Conservation (phyloP, 2,113 vertebrate genomes). For the Lasiurus borealis region DNA sequence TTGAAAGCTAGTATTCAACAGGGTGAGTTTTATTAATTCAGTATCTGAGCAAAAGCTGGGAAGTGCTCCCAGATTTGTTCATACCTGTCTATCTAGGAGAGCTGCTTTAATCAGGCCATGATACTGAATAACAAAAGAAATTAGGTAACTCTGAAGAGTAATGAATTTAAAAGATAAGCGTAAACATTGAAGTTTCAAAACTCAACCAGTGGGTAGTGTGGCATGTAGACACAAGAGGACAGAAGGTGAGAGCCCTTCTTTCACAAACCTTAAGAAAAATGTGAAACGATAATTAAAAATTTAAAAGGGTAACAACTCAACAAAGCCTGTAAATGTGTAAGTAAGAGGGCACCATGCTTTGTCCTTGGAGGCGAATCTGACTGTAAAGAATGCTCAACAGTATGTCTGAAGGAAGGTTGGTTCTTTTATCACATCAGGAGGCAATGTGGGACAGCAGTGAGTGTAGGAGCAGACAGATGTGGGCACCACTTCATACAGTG, state of each 20-base stretch:
- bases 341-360: neutral
- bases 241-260: neutral
- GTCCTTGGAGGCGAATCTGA: neutral
- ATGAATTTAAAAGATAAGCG: neutral
- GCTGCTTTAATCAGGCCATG: neutral
- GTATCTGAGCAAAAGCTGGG: neutral
- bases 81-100: neutral
- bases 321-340: neutral
- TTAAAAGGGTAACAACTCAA: neutral
- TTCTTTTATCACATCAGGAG: neutral
- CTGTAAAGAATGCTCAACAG: neutral
- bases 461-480: neutral
- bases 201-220: neutral
- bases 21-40: neutral
- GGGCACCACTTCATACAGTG: neutral
- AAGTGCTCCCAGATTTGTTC: neutral
- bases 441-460: neutral
- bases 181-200: neutral
- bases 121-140: neutral
- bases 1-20: neutral
- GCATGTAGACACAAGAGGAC: neutral
- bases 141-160: neutral
- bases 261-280: neutral
- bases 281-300: constrained; percentile 34
- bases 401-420: neutral